These are phyloP conservation scores for Pituophis catenifer DNA, from an alignment of 2,113 vertebrate species.

Conservation along the genomic window DNA sequence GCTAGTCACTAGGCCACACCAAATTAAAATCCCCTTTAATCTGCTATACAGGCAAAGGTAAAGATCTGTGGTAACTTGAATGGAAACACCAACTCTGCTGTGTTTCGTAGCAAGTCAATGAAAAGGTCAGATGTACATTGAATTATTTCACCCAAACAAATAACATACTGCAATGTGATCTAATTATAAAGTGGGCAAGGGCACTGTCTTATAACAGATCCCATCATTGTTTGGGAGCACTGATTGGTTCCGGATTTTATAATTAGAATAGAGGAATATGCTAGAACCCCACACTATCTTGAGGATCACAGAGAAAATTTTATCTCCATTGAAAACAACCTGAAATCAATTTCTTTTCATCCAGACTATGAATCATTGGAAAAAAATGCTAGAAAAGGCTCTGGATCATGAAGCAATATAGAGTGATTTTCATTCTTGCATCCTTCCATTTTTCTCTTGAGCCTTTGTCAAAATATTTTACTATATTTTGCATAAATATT, in stretches of 20 bases:
- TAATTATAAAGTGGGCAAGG: no score
- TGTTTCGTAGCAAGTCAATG: background rate
- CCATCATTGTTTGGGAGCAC: no score
- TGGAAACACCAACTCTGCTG: background rate
- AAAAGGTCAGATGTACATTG: background rate
- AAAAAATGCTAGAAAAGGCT: background rate
- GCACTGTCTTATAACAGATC: no score
- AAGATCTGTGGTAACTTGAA: background rate
- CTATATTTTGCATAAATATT: background rate
- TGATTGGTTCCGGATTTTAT: background rate
- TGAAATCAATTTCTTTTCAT: background rate
- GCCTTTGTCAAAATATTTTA: background rate
- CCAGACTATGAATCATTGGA: background rate
- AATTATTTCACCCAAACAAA: background rate
- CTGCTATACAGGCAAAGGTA: background rate
- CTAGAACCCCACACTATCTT: background rate
- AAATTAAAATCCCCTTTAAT: background rate
- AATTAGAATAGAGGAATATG: background rate
- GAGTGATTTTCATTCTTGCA: background rate
- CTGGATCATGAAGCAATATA: background rate
- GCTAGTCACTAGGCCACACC: background rate
- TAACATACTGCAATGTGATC: background rate
- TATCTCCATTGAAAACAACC: background rate
- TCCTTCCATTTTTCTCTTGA: background rate
- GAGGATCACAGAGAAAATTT: background rate